Evolutionary conservation across 2,113 vertebrate genomes (phyloP).

Genomic region (Eurystomus gularis): DNA sequence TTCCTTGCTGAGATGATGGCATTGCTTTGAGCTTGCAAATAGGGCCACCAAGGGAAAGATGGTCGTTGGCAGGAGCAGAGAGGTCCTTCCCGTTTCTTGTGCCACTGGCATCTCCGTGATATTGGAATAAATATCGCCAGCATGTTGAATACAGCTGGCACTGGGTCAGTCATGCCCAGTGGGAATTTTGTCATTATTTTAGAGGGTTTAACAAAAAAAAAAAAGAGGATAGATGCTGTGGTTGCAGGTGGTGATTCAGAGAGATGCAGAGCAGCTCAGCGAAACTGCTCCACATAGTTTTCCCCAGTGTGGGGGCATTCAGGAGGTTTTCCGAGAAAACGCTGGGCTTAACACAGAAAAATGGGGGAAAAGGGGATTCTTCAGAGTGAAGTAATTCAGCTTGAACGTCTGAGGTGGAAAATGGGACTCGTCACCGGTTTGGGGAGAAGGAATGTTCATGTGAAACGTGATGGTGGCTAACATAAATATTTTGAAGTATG

Average conservation of each 20-base stretch:
- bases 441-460: accelerated
- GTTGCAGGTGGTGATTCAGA: neutral
- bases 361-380: accelerated
- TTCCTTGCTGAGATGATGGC: neutral
- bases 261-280: neutral
- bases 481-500: accelerated
- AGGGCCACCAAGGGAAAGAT: neutral
- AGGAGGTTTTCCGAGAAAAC: neutral
- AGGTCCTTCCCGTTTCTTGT: accelerated
- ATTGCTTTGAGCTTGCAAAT: accelerated
- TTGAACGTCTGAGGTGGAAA: neutral
- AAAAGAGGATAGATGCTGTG: too few relatives aligned
- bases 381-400: accelerated
- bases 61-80: neutral
- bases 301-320: neutral
- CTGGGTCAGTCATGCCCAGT: neutral
- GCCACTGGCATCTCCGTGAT: accelerated
- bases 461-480: neutral
- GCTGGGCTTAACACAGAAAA: neutral
- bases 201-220: neutral
- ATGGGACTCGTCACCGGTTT: accelerated
- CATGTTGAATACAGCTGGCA: too few relatives aligned
- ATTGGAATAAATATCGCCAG: accelerated
- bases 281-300: neutral
- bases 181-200: accelerated